phyloP scores from a whole-genome alignment of 2,888 invertebrate species.

The Amblyjoppa fuscipennis region DNA sequence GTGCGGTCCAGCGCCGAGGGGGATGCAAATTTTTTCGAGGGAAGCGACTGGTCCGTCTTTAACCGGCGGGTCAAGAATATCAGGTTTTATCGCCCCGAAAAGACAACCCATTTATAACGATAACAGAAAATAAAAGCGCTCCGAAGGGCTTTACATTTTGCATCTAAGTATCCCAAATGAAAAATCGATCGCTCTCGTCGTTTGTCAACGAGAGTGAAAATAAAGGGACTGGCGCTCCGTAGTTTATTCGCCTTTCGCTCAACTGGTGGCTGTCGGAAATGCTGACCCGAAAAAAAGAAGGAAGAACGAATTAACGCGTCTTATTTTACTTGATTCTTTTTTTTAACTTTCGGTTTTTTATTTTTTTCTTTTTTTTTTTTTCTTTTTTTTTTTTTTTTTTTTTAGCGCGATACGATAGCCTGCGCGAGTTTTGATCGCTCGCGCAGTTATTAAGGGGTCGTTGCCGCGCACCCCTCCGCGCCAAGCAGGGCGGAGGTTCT shows the following conservation, averaged over 20 bases:
- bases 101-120: conserved; percentile 11
- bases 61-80: conserved; percentile 29
- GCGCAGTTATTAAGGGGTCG: conserved; percentile 81
- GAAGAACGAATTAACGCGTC: conserved; percentile 52
- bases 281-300: conserved; percentile 23
- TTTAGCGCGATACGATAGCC: conserved; percentile 44
- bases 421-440: conserved; percentile 69
- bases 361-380: no score
- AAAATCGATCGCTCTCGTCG: conserved; percentile 34
- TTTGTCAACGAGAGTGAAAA: conserved; percentile 17
- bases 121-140: not conserved
- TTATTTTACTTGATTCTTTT: conserved; percentile 55
- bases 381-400: conserved; percentile 50
- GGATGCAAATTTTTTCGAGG: conserved; percentile 54
- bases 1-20: conserved; percentile 6
- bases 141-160: not conserved
- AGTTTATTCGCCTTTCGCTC: conserved; percentile 53
- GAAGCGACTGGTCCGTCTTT: conserved; percentile 7
- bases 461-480: conserved; percentile 72
- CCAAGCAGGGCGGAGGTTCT: conserved; percentile 69
- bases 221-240: conserved; percentile 2
- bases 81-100: conserved; percentile 30
- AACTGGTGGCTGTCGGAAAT: conserved; percentile 64
- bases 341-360: no score
- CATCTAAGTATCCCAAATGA: not conserved